These are phyloP conservation scores for Balanococcus diminutus DNA, from an alignment of 2,888 invertebrate species.

Conservation along the genomic window DNA sequence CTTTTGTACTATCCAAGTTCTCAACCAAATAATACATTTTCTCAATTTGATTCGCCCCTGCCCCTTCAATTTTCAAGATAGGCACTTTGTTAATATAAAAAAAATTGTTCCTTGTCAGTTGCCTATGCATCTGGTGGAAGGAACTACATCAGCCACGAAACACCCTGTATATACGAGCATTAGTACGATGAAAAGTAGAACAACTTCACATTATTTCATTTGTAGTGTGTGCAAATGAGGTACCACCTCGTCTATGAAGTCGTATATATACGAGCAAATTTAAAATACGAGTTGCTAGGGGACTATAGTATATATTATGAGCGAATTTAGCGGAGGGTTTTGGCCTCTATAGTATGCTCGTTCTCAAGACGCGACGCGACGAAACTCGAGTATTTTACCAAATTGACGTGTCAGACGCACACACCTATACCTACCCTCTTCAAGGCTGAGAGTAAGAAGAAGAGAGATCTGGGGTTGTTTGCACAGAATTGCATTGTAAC, in stretches of 20 bases:
- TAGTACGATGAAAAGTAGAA: too few relatives aligned
- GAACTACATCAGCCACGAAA: too few relatives aligned
- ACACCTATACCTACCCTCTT: neutral
- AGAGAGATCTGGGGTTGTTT: neutral
- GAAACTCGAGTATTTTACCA: neutral
- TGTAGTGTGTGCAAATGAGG: neutral
- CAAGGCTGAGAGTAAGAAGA: neutral
- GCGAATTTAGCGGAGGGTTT: neutral
- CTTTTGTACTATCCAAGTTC: too few relatives aligned
- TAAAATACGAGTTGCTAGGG: neutral
- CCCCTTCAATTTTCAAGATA: too few relatives aligned
- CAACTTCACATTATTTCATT: neutral
- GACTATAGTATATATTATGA: neutral
- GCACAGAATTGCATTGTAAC: neutral
- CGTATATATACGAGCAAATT: neutral
- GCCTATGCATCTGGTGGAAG: too few relatives aligned
- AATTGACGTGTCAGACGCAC: neutral
- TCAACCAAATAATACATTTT: too few relatives aligned
- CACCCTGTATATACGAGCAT: too few relatives aligned
- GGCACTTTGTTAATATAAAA: too few relatives aligned
- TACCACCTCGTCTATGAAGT: neutral
- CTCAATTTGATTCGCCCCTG: too few relatives aligned
- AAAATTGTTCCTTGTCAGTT: too few relatives aligned
- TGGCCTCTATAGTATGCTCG: too few relatives aligned
- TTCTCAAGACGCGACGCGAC: too few relatives aligned